phyloP scores from a whole-genome alignment of 2,797 vertebrate species.

The Podarcis lilfordi region DNA sequence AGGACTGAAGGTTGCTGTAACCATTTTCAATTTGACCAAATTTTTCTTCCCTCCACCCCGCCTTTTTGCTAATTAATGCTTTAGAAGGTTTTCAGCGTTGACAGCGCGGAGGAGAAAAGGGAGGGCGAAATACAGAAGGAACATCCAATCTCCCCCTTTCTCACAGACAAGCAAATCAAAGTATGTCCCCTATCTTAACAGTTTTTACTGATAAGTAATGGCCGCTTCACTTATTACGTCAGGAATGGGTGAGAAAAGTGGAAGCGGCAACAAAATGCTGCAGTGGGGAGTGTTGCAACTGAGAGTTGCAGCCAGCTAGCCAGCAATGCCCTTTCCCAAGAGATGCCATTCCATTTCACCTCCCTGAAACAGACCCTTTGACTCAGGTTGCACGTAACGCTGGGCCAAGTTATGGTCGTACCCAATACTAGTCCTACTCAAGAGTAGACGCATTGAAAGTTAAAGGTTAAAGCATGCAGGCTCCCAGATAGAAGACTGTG shows the following conservation, averaged over 20 bases:
- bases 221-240: not conserved
- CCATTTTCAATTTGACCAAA: slow-evolving; percentile 22
- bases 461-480: too few relatives aligned
- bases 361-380: not conserved
- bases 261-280: not conserved
- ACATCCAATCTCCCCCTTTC: not conserved
- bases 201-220: not conserved
- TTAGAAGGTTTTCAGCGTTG: not conserved
- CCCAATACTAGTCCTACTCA: too few relatives aligned
- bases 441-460: too few relatives aligned
- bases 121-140: not conserved
- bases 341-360: not conserved
- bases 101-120: not conserved
- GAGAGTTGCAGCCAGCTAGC: not conserved
- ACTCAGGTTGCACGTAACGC: too few relatives aligned
- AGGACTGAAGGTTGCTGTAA: slow-evolving; percentile 36
- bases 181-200: not conserved
- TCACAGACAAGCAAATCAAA: not conserved
- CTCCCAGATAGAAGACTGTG: too few relatives aligned
- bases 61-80: slow-evolving; percentile 34
- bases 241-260: not conserved
- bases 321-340: too few relatives aligned
- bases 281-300: not conserved
- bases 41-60: not conserved
- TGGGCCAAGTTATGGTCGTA: too few relatives aligned